Evolutionary conservation across 2,888 invertebrate species (phyloP), one percentile per base, ranked within the genome.

Genomic region (Caenorhabditis angaria): DNA sequence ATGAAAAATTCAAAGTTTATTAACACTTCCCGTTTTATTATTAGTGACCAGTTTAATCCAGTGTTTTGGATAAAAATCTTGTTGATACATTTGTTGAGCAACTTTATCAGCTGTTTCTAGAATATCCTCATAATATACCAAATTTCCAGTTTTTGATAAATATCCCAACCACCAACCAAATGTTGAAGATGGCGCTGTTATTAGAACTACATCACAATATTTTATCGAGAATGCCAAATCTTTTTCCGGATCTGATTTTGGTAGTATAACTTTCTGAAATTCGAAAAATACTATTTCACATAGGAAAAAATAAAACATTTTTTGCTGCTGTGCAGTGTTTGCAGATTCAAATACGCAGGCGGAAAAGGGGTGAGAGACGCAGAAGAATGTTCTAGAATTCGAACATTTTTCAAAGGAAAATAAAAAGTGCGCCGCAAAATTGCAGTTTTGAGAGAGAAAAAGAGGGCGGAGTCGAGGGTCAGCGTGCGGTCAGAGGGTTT

Each of bases 61-160:
- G 4, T 55, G 25, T 0, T 56, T 32, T 4, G 56, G 65, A 29
- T 35, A 70, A 56, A 65, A 70, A 47, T 70, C 70, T 0, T 50
- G 28, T 20, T 47, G 65, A 8, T 41, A 56, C 64, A 70, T 64
- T 27, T 70, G 50, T 22, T 61, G 54, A 25, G 32, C 32, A 14
- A 65, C 65, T 41, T 28, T 22, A 32, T 70, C 70, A 10, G 32
- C 35, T 18, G 65, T 70, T 27, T 59, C 51, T 2, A 41, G 12
- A n/a, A 70, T 88, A 41, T 70, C 60, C 29, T 64, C 20, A 41
- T 70, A 65, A 35, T 70, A 70, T 1, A 70, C 70, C 20, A 4
- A 22, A 3, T 29, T 18, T 18, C 25, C 50, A 10, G 32, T 41
- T 22, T 65, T 65, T 10, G 70, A 48, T 14, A 61, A 25, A 58